Percentiles rank a stretch among this genome's conserved stretches.
Evolutionary conservation across 2,888 invertebrate species (phyloP).

Genomic region (Stenurella melanura): DNA sequence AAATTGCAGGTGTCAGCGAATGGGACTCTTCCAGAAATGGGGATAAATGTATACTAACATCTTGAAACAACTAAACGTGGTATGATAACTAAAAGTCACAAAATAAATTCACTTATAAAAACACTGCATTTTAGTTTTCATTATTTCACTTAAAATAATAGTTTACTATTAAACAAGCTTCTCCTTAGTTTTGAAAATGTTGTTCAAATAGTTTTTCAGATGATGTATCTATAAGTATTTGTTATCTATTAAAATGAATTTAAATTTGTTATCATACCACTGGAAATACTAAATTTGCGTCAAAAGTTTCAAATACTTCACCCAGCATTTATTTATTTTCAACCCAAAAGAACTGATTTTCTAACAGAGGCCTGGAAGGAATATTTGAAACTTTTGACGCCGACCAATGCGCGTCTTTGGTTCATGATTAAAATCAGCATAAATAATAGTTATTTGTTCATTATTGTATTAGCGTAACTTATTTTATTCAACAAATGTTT

Average conservation of each 20-base stretch:
- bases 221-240: too few species aligned
- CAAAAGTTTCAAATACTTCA: conserved; percentile 46
- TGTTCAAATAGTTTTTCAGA: background rate
- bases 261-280: conserved; percentile 20
- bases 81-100: conserved; percentile 41
- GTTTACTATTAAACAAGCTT: background rate
- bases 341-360: conserved; percentile 58
- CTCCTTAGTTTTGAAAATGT: background rate
- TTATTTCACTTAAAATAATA: background rate
- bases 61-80: conserved; percentile 42
- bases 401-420: conserved; percentile 54
- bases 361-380: conserved; percentile 42
- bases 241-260: background rate
- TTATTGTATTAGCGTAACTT: conserved; percentile 3
- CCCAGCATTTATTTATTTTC: conserved; percentile 34
- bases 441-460: conserved; percentile 6
- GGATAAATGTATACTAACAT: conserved; percentile 76
- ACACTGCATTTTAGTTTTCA: background rate
- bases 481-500: conserved; percentile 5
- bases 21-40: conserved; percentile 93
- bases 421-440: conserved; percentile 38
- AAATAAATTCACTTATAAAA: background rate
- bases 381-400: conserved; percentile 51
- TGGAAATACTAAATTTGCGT: conserved; percentile 21
- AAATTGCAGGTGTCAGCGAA: conserved; percentile 91